phyloP scores from a whole-genome alignment of 2,888 invertebrate genomes.

The Drosophila percnosoma region DNA sequence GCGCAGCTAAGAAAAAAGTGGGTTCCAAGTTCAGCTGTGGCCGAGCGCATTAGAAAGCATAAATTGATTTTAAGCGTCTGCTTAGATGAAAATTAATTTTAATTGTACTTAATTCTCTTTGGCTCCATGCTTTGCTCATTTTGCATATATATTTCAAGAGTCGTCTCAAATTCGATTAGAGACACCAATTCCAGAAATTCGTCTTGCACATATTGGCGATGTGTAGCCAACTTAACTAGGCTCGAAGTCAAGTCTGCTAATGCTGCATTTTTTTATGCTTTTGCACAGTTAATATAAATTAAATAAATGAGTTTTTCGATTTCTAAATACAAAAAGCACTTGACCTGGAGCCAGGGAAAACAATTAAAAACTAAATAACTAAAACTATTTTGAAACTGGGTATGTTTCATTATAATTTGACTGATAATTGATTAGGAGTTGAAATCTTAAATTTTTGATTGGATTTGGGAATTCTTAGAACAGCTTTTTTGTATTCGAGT shows the following conservation, averaged over 20 bases:
- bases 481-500: background rate
- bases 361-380: background rate
- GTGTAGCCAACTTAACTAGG: background rate
- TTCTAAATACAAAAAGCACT: background rate
- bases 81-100: background rate
- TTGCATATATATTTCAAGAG: background rate
- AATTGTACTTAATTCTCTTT: background rate
- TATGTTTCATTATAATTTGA: background rate
- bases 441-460: background rate
- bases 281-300: background rate
- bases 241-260: background rate
- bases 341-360: background rate
- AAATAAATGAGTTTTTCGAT: background rate
- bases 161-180: background rate
- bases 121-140: background rate
- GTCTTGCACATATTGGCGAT: background rate
- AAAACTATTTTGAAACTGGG: background rate
- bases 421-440: background rate
- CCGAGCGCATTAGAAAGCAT: background rate
- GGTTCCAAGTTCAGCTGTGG: slow-evolving; percentile 8
- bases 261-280: background rate
- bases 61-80: background rate
- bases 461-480: background rate
- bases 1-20: slow-evolving; percentile 8
- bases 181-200: background rate